These are phyloP conservation scores for Drosophila rellima DNA, from an alignment of 2,888 invertebrate species.

Conservation along the genomic window DNA sequence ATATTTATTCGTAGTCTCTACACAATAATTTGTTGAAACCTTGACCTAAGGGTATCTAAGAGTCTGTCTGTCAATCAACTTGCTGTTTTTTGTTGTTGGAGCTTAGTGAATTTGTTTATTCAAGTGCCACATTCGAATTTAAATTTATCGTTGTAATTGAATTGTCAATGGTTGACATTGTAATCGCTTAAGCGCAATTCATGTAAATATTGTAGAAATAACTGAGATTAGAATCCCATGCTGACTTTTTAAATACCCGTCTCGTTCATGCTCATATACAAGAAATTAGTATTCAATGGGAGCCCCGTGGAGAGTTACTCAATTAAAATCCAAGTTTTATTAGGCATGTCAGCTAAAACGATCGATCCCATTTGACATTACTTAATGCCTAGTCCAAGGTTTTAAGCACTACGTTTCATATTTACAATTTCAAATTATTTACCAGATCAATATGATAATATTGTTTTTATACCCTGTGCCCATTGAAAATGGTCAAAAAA, in stretches of 20 bases:
- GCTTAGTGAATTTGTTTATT: conserved; percentile 55
- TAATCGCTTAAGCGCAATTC: conserved; percentile 66
- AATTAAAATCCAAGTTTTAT: conserved; percentile 59
- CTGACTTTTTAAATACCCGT: background rate
- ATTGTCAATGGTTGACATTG: conserved; percentile 75
- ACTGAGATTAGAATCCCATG: conserved; percentile 48
- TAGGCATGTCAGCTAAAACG: conserved; percentile 60
- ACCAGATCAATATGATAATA: background rate
- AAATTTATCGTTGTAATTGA: conserved; percentile 69
- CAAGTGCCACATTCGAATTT: conserved; percentile 69
- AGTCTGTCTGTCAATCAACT: conserved; percentile 18
- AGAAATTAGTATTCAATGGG: conserved; percentile 33
- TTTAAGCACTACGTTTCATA: conserved; percentile 27
- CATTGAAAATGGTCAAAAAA: too few relatives aligned
- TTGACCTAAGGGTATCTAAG: conserved; percentile 35
- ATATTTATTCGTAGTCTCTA: background rate
- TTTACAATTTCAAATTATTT: conserved; percentile 12
- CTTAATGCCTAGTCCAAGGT: conserved; percentile 77
- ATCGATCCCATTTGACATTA: conserved; percentile 68
- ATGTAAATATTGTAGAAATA: conserved; percentile 64
- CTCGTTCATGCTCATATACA: background rate
- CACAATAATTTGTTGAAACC: background rate
- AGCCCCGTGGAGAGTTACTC: conserved; percentile 56
- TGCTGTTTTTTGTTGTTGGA: conserved; percentile 8
- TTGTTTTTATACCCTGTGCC: too few relatives aligned